These are phyloP conservation scores for Neelides sp. DNA, from an alignment of 1,140 invertebrate genomes.

Conservation along the genomic window DNA sequence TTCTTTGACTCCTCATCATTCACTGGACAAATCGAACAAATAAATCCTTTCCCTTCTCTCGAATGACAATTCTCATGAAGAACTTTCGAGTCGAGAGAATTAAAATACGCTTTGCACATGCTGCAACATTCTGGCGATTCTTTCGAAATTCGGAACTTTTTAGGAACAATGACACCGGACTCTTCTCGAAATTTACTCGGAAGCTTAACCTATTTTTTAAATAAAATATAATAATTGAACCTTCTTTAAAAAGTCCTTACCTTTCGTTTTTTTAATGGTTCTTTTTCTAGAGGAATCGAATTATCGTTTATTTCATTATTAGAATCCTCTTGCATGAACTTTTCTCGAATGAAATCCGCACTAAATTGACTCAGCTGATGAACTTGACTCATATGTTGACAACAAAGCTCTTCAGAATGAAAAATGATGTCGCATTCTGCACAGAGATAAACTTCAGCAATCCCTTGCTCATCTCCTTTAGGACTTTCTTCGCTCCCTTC, in stretches of 20 bases:
- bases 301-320: background rate
- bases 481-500: background rate
- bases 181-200: background rate
- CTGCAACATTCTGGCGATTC: constrained; percentile 8
- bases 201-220: background rate
- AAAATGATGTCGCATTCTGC: constrained; percentile 24
- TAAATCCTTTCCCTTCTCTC: background rate
- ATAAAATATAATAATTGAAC: background rate
- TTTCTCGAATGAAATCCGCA: constrained; percentile 18
- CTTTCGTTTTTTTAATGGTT: background rate
- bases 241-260: background rate
- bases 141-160: constrained; percentile 22
- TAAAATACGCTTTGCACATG: constrained; percentile 30
- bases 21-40: constrained; percentile 37
- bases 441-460: constrained; percentile 22
- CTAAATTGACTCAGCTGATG: constrained; percentile 21
- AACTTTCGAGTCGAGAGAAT: constrained; percentile 31
- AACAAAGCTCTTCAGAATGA: constrained; percentile 19
- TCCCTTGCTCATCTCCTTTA: background rate
- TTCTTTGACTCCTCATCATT: constrained; percentile 24
- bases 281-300: background rate
- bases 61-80: constrained; percentile 36
- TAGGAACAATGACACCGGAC: constrained; percentile 17
- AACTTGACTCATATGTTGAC: constrained; percentile 19
- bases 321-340: constrained; percentile 3